These are phyloP conservation scores for Drosophila recens DNA, from an alignment of 2,888 invertebrate species.

Conservation along the genomic window DNA sequence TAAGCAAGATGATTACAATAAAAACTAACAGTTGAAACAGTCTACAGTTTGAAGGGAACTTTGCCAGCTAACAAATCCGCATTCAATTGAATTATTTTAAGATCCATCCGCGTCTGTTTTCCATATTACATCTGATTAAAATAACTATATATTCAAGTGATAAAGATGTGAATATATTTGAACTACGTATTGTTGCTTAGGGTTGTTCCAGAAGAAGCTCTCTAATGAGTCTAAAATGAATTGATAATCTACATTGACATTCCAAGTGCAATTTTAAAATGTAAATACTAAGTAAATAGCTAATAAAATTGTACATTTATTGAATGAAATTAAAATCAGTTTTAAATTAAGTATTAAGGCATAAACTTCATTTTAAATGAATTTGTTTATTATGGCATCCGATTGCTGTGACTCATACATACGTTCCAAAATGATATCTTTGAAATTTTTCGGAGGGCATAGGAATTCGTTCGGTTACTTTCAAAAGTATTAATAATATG, in stretches of 20 bases:
- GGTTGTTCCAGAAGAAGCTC: not conserved
- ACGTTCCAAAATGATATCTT: too few relatives aligned
- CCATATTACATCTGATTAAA: too few relatives aligned
- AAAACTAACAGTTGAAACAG: slow-evolving; percentile 20
- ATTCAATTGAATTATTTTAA: not conserved
- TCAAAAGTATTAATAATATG: too few relatives aligned
- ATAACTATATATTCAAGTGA: not conserved
- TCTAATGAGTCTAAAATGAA: not conserved
- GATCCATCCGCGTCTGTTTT: too few relatives aligned
- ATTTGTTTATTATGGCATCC: not conserved
- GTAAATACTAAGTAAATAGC: too few relatives aligned
- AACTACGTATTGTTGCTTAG: not conserved
- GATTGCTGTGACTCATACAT: too few relatives aligned
- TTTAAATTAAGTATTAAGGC: too few relatives aligned
- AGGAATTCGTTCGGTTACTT: too few relatives aligned
- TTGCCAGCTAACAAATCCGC: not conserved
- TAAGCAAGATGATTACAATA: slow-evolving; percentile 38
- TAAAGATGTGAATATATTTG: not conserved
- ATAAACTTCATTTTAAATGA: too few relatives aligned
- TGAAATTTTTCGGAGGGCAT: too few relatives aligned
- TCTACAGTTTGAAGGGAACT: not conserved
- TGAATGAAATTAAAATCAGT: not conserved
- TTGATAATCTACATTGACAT: not conserved
- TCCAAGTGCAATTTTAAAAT: too few relatives aligned
- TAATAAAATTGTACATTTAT: not conserved